Base-by-base conservation (phyloP, 2,797 vertebrate species). In the Carcharodon carcharias region DNA sequence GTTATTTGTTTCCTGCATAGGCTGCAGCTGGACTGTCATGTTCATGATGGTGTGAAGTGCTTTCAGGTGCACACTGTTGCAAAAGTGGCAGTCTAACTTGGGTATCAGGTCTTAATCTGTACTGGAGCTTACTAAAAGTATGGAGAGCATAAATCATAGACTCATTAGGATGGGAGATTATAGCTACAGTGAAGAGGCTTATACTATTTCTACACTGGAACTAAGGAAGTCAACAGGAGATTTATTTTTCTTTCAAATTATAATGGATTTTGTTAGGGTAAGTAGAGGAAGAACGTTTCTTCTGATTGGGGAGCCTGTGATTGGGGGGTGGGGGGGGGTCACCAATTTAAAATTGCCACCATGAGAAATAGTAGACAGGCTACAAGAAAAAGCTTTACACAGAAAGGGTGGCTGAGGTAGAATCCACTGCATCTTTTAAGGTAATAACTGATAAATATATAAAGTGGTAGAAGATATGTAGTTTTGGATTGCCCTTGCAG, bases 1-100 rank as follows among this genome's bases (percentile, higher is more conserved):
- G 63, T 50, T 40, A 71, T 67, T 95, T 95, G 63, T 71, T 71
- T 95, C 69, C 26, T 95, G 69, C 94, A 54, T 95, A 50, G 94
- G 50, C 28, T 95, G 12, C 67, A 73, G 28, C 69, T 54, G 50
- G 56, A 77, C 31, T 73, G 77, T 77, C 28, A 71, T 18, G 28
- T 7, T 50, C 58, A 63, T 63, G 89, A 61, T 63, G 28, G 56
- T 91, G 12, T 58, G 31, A n/a, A n/a, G 35, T 89, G 9, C 26
- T 63, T 65, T 93, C 61, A 93, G n/a, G n/a, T 45, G n/a, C n/a
- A 93, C 6, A 45, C 4, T 45, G n/a, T 26, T 45, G n/a, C 63
- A 93, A 67, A 93, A 67, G 0, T 11, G 23, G 61, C 91, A 67
- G 61, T 45, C 45, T 21, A 85, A 50, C 40, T 85, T 85, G 21